A percentile compares a stretch with the other conserved stretches of the same genome.
phyloP scores from a whole-genome alignment of 2,888 invertebrate species.

The Chydorus sphaericus region DNA sequence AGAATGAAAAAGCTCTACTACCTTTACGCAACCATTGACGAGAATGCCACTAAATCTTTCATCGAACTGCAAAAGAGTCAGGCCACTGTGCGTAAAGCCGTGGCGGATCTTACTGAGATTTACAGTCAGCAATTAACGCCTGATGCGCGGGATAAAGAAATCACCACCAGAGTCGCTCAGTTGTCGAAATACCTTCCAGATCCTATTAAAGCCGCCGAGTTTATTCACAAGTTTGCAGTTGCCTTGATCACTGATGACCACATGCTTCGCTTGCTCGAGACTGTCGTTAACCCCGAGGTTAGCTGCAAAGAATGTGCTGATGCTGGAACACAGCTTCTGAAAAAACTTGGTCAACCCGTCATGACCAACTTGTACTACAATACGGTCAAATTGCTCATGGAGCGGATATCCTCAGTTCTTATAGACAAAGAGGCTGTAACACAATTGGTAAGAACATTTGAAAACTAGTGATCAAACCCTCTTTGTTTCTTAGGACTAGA shows the following conservation, averaged over 20 bases:
- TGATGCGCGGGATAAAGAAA: slow-evolving; percentile 53
- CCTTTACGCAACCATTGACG: slow-evolving; percentile 81
- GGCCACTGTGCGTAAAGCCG: slow-evolving; percentile 22
- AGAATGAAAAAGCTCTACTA: slow-evolving; percentile 88
- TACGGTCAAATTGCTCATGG: slow-evolving; percentile 85
- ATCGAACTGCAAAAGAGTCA: slow-evolving; percentile 87
- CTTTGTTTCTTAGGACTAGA: too few relatives aligned
- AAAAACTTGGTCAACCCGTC: slow-evolving; percentile 83
- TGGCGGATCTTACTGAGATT: slow-evolving; percentile 11
- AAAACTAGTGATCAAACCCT: too few relatives aligned
- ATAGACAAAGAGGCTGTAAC: slow-evolving; percentile 75
- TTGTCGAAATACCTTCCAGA: slow-evolving; percentile 76
- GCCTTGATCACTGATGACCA: slow-evolving; percentile 55
- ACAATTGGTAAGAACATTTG: slow-evolving; percentile 32
- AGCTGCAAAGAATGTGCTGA: slow-evolving; percentile 89
- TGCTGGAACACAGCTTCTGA: slow-evolving; percentile 54
- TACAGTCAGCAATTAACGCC: slow-evolving; percentile 22
- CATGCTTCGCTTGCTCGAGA: slow-evolving; percentile 61
- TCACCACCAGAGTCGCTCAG: slow-evolving; percentile 34
- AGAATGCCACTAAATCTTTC: slow-evolving; percentile 84
- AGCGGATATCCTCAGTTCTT: slow-evolving; percentile 90
- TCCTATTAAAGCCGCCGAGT: slow-evolving; percentile 79
- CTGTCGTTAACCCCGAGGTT: slow-evolving; percentile 74
- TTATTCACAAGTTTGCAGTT: slow-evolving; percentile 61
- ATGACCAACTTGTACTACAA: slow-evolving; percentile 93